phyloP scores from a whole-genome alignment of 2,113 vertebrate species.

The Apaloderma vittatum region DNA sequence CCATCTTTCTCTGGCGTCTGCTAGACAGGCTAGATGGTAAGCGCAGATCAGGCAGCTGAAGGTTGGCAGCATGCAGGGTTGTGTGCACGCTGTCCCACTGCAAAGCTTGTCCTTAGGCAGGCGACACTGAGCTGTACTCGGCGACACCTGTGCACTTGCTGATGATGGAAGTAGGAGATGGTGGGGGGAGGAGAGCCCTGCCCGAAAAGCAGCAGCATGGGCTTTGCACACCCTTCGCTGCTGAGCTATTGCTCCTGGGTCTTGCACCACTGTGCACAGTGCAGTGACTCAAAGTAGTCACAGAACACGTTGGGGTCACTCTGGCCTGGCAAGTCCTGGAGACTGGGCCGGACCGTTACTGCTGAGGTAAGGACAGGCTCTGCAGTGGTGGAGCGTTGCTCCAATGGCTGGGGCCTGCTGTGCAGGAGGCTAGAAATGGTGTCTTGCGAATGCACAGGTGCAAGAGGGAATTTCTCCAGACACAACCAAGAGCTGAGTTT shows the following conservation, averaged over 20 bases:
- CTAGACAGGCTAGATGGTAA: neutral
- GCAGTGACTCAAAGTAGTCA: neutral
- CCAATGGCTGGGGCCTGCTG: neutral
- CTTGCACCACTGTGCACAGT: fast-evolving
- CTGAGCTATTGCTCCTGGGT: neutral
- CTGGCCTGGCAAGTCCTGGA: neutral
- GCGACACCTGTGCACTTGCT: neutral
- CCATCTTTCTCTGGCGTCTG: neutral
- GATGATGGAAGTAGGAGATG: neutral
- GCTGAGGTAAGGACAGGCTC: neutral
- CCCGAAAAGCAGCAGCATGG: neutral
- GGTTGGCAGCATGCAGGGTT: neutral
- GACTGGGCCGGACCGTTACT: fast-evolving
- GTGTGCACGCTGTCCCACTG: fast-evolving
- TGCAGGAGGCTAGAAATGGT: neutral
- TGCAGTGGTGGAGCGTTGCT: neutral
- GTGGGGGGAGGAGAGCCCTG: neutral
- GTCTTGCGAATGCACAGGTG: slow-evolving; percentile 53
- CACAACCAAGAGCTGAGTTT: slow-evolving; percentile 46
- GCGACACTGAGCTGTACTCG: neutral
- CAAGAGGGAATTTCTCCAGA: slow-evolving; percentile 64
- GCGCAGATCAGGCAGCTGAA: neutral
- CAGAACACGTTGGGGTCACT: neutral
- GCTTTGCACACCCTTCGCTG: neutral
- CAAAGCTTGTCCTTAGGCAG: neutral